Evolutionary conservation across 1,140 invertebrate genomes (phyloP).

Genomic region (Pseudomyrmex dendroicus): DNA sequence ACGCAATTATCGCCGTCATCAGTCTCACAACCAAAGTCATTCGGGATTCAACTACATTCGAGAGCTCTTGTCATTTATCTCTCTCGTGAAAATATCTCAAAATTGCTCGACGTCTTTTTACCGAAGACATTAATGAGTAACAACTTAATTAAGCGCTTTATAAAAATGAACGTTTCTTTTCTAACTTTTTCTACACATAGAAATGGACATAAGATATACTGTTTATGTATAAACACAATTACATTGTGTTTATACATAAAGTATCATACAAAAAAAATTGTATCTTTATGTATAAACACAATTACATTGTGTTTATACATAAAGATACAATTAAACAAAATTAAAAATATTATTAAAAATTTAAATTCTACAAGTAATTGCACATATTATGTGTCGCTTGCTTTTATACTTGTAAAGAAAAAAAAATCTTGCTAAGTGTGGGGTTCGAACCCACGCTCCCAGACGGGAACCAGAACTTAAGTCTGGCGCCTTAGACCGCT

Average conservation of each 20-base stretch:
- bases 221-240: no score
- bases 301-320: neutral
- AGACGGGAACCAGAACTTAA: slow-evolving; percentile 86
- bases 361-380: neutral
- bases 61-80: slow-evolving; percentile 74
- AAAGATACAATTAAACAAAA: neutral
- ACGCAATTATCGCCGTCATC: slow-evolving; percentile 73
- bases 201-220: no score
- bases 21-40: slow-evolving; percentile 59
- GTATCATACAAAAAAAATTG: no score
- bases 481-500: slow-evolving; percentile 87
- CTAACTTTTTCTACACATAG: no score
- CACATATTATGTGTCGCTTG: slow-evolving; percentile 1
- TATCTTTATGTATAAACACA: no score
- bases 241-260: no score
- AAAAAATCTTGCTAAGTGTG: slow-evolving; percentile 85
- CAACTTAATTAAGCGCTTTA: slow-evolving; percentile 34
- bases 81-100: slow-evolving; percentile 39
- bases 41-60: slow-evolving; percentile 59
- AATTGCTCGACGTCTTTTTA: slow-evolving; percentile 51
- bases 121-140: slow-evolving; percentile 46
- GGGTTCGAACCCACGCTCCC: slow-evolving; percentile 87
- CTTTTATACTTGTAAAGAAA: slow-evolving; percentile 46
- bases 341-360: neutral
- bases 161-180: neutral